phyloP scores from a whole-genome alignment of 2,888 invertebrate species.

The Cheilosia pagana region DNA sequence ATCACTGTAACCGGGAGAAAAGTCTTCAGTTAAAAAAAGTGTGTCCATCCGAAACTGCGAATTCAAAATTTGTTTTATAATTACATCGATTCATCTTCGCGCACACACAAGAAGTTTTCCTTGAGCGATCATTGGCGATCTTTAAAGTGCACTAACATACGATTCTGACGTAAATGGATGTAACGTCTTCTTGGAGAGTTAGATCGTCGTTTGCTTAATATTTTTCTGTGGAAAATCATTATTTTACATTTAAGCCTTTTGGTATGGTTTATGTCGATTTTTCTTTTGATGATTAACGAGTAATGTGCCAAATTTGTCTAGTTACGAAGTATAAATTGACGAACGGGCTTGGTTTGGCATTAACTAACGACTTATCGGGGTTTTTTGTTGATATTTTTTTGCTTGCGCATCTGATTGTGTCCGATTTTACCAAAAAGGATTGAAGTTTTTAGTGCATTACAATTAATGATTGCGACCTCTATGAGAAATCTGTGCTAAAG shows the following conservation, averaged over 20 bases:
- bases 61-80: conserved; percentile 1
- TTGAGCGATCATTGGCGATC: conserved; percentile 69
- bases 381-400: conserved; percentile 32
- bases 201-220: conserved; percentile 13
- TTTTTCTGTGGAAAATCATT: conserved; percentile 26
- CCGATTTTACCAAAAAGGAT: conserved; percentile 32
- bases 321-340: conserved; percentile 30
- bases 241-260: background rate
- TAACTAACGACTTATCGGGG: conserved; percentile 33
- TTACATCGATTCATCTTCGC: conserved; percentile 5
- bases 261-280: background rate
- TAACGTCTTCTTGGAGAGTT: conserved; percentile 58
- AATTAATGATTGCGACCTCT: conserved; percentile 20
- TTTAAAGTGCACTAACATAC: conserved; percentile 73
- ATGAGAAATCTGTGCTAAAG: conserved; percentile 17
- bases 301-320: conserved; percentile 13
- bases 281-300: conserved; percentile 32
- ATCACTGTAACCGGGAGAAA: background rate
- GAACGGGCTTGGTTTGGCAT: conserved; percentile 48
- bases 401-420: conserved; percentile 22
- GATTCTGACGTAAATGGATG: conserved; percentile 72
- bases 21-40: conserved; percentile 1
- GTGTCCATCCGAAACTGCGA: conserved; percentile 10
- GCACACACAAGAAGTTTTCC: conserved; percentile 60
- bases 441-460: conserved; percentile 23